These are phyloP conservation scores for Siniperca chuatsi DNA, from an alignment of 2,113 vertebrate genomes.

Conservation along the genomic window DNA sequence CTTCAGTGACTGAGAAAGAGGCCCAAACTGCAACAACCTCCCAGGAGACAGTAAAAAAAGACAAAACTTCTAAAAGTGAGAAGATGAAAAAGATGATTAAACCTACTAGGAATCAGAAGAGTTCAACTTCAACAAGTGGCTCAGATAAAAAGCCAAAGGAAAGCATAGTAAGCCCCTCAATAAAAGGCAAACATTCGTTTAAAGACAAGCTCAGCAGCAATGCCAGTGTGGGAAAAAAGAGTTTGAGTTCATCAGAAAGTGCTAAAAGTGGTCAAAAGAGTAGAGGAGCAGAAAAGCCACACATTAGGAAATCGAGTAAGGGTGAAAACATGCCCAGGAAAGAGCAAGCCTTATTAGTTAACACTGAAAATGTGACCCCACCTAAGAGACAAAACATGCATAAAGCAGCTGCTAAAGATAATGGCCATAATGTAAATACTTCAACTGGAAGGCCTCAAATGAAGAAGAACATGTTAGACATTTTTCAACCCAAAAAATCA, in stretches of 20 bases:
- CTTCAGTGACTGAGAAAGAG: constrained; percentile 44
- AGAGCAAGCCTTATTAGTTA: constrained; percentile 39
- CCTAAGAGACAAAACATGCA: constrained; percentile 51
- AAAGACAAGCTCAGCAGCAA: constrained; percentile 65
- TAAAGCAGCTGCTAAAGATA: constrained; percentile 48
- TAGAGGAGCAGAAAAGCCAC: constrained; percentile 37
- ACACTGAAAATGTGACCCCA: constrained; percentile 26
- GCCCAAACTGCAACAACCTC: constrained; percentile 11
- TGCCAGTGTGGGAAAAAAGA: constrained; percentile 60
- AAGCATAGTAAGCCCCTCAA: constrained; percentile 35
- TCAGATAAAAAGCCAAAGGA: constrained; percentile 62
- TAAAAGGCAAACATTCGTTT: constrained; percentile 53
- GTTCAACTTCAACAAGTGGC: constrained; percentile 52
- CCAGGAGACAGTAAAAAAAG: constrained; percentile 26
- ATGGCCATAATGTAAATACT: constrained; percentile 72
- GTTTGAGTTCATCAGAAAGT: constrained; percentile 61
- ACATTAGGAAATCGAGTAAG: constrained; percentile 60
- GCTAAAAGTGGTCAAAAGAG: constrained; percentile 56
- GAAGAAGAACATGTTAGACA: constrained; percentile 77
- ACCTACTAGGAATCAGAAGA: constrained; percentile 40
- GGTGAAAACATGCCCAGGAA: constrained; percentile 37
- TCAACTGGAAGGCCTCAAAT: constrained; percentile 63
- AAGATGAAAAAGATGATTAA: constrained; percentile 59
- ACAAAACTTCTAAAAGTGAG: constrained; percentile 18
- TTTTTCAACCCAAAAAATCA: constrained; percentile 67